Conservation (phyloP, 1,140 invertebrate species). For the Diploscapter pachys region DNA sequence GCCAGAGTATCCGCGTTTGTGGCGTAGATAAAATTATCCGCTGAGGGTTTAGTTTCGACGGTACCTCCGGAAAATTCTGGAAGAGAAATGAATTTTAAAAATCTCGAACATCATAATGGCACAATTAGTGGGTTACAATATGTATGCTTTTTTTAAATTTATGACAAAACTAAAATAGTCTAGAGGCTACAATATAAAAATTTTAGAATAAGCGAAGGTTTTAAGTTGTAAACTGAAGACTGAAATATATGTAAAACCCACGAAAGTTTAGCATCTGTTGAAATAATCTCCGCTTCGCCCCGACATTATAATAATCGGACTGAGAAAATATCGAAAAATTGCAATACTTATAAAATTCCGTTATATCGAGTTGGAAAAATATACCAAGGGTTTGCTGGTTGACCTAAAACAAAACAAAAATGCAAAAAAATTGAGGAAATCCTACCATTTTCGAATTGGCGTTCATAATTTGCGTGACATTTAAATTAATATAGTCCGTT, state of each 20-base stretch:
- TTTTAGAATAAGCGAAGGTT: conserved; percentile 1
- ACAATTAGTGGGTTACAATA: too few relatives aligned
- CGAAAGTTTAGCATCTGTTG: conserved; percentile 14
- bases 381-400: conserved; percentile 21
- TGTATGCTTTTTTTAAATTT: too few relatives aligned
- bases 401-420: conserved; percentile 6
- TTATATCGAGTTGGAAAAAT: background rate
- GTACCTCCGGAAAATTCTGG: conserved; percentile 8
- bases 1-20: conserved; percentile 12
- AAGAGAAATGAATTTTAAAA: background rate
- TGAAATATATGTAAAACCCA: background rate
- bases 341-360: background rate
- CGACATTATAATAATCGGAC: conserved; percentile 5
- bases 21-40: conserved; percentile 21
- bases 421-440: background rate
- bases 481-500: conserved; percentile 20
- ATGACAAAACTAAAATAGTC: too few relatives aligned
- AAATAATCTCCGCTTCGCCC: background rate
- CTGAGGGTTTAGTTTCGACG: conserved; percentile 16
- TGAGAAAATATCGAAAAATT: conserved; percentile 14
- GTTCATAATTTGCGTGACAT: conserved; percentile 18
- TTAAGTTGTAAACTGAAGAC: background rate
- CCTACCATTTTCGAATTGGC: conserved; percentile 6
- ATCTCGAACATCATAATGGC: background rate
- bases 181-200: background rate